Percentiles rank a stretch among this genome's conserved stretches.
phyloP scores from a whole-genome alignment of 2,113 vertebrate genomes.

The Odontesthes bonariensis region DNA sequence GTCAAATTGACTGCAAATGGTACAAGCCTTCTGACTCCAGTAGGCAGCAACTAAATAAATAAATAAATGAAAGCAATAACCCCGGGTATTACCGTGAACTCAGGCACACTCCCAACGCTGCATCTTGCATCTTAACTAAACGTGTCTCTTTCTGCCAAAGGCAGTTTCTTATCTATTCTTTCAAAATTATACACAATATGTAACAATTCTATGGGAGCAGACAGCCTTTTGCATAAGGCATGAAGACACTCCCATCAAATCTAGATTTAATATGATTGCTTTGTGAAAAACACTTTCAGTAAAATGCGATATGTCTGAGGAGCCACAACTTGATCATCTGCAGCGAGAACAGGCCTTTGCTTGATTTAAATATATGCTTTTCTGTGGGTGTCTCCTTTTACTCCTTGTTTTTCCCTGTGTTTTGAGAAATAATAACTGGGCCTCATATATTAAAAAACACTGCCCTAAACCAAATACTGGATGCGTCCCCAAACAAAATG shows the following conservation, averaged over 20 bases:
- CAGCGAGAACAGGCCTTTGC: background rate
- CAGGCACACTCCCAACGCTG: constrained; percentile 15
- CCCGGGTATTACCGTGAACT: constrained; percentile 12
- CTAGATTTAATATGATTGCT: background rate
- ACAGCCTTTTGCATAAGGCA: constrained; percentile 21
- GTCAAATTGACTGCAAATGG: background rate
- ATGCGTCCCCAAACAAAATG: no score
- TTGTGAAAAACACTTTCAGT: constrained; percentile 20
- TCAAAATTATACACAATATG: constrained; percentile 23
- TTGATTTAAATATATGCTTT: background rate
- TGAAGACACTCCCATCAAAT: constrained; percentile 3
- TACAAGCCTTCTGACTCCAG: background rate
- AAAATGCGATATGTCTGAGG: constrained; percentile 21
- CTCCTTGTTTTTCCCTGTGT: background rate
- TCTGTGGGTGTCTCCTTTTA: background rate
- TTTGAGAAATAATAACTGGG: background rate
- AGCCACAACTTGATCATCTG: background rate
- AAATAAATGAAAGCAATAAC: background rate
- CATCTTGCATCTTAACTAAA: constrained; percentile 10
- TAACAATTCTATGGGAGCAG: constrained; percentile 13
- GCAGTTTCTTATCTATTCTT: constrained; percentile 13
- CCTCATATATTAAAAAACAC: background rate
- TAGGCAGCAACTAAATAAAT: background rate
- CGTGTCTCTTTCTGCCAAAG: background rate
- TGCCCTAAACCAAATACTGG: no score